phyloP scores from a whole-genome alignment of 1,140 invertebrate species.

The Danaus plexippus region DNA sequence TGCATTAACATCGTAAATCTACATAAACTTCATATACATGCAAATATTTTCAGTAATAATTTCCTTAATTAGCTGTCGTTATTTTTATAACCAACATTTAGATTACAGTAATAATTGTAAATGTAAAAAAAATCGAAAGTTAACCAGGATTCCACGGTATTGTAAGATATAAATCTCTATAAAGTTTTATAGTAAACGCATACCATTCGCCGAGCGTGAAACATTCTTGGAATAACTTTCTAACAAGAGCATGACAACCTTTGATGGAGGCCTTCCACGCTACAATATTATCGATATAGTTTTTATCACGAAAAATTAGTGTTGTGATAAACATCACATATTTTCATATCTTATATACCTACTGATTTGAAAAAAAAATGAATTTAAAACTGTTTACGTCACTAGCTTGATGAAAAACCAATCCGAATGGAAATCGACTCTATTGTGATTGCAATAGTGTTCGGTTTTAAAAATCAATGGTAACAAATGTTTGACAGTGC shows the following conservation, averaged over 20 bases:
- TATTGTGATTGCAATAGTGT: neutral
- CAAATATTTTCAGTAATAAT: constrained; percentile 3
- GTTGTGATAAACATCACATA: constrained; percentile 37
- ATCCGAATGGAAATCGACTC: neutral
- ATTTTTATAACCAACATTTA: too few relatives aligned
- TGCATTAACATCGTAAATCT: constrained; percentile 34
- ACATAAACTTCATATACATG: constrained; percentile 25
- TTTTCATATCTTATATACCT: too few relatives aligned
- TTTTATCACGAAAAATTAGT: constrained; percentile 59
- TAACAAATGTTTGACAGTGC: constrained; percentile 27
- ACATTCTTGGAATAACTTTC: constrained; percentile 53
- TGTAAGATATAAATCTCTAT: constrained; percentile 48
- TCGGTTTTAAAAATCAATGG: neutral
- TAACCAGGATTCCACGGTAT: too few relatives aligned
- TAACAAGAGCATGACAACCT: constrained; percentile 54
- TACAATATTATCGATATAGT: constrained; percentile 53
- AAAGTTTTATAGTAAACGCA: constrained; percentile 58
- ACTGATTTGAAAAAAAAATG: too few relatives aligned
- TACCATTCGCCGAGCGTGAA: constrained; percentile 39
- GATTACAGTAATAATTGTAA: too few relatives aligned
- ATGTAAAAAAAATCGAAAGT: too few relatives aligned
- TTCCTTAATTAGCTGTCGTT: too few relatives aligned
- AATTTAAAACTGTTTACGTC: too few relatives aligned
- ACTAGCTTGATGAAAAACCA: too few relatives aligned
- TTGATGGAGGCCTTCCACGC: constrained; percentile 35